Base-by-base conservation (phyloP, 2,113 vertebrate genomes). In the Daphoenositta chrysoptera region DNA sequence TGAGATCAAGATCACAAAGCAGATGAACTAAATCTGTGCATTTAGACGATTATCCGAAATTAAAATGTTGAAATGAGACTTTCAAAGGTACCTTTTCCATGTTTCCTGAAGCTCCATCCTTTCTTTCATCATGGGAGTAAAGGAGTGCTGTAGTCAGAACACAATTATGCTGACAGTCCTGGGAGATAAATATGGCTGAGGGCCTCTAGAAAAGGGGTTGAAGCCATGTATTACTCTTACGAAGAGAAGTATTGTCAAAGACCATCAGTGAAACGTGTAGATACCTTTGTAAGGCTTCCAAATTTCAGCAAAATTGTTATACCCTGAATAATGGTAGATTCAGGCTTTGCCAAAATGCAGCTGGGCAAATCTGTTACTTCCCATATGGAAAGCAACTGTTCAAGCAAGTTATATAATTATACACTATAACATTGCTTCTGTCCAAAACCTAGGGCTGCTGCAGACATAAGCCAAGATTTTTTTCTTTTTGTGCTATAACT, bases 331-430 rank as follows among this genome's bases (percentile, higher is more conserved):
- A 95, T 94, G 47, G 70, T 81, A 95, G 87, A 71, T 76, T 97
- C 75, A 83, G 31, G 42, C 68, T 95, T 97, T 94, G 94, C 97
- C 96, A 97, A 92, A 97, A 94, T 89, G 81, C 87, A 97, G 81
- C 93, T 93, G 93, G 96, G 94, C 82, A 95, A 98, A 90, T 96
- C 92, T 96, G 89, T 96, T 97, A 94, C 78, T 97, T 97, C 93
- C 94, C 97, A 96, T 97, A 96, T 95, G 96, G 97, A 97, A 97
- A 98, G 87, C 95, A 98, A 98, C 91, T 97, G 95, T 93, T 97
- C 35, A 93, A 97, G 88, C 92, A 94, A 97, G 92, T 95, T 96
- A 96, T 90, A 96, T 93, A 97, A 97, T 97, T 97, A 82, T 93
- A 66, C 33, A 82, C 89, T 96, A 88, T 83, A 96, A 61, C 80